A percentile compares a stretch with the other conserved stretches of the same genome.
Evolutionary conservation across 2,888 invertebrate species (phyloP).

Genomic region (Willowsia nigromaculata): DNA sequence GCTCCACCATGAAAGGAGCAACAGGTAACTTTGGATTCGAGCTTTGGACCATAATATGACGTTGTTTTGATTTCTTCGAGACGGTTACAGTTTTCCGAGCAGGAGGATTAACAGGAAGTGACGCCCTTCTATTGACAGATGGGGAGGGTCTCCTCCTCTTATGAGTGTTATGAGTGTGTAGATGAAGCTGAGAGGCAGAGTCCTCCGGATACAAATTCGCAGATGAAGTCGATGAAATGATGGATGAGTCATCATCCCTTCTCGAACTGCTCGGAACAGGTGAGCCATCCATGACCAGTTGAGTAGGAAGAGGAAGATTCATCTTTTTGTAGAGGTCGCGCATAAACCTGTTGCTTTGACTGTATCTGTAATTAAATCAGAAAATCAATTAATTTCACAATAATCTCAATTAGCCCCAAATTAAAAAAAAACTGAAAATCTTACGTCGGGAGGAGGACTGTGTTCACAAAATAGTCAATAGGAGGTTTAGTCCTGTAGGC

Average conservation of each 20-base stretch:
- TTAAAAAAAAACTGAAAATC: constrained; percentile 16
- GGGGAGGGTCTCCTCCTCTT: not conserved
- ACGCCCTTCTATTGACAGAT: not conserved
- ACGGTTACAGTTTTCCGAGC: constrained; percentile 10
- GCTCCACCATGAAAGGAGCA: too few relatives aligned
- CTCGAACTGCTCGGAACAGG: constrained; percentile 50
- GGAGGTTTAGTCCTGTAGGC: constrained; percentile 64
- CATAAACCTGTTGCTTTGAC: constrained; percentile 57
- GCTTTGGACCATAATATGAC: constrained; percentile 48
- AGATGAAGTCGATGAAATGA: constrained; percentile 56
- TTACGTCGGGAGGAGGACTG: constrained; percentile 64
- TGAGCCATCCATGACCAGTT: constrained; percentile 56
- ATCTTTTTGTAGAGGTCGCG: constrained; percentile 50
- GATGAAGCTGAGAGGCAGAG: constrained; percentile 50
- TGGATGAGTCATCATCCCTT: constrained; percentile 64
- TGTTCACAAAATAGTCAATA: constrained; percentile 63
- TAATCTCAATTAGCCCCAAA: not conserved
- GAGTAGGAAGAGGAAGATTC: constrained; percentile 51
- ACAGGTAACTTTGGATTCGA: constrained; percentile 45
- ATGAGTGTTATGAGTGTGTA: constrained; percentile 6
- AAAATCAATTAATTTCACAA: too few relatives aligned
- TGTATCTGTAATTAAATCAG: constrained; percentile 51
- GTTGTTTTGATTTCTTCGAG: constrained; percentile 22
- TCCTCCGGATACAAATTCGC: constrained; percentile 61
- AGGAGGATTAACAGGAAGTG: not conserved